Evolutionary conservation across 2,888 invertebrate species (phyloP), one percentile per base, ranked within the genome.

Genomic region (Falcaria lacertinaria): DNA sequence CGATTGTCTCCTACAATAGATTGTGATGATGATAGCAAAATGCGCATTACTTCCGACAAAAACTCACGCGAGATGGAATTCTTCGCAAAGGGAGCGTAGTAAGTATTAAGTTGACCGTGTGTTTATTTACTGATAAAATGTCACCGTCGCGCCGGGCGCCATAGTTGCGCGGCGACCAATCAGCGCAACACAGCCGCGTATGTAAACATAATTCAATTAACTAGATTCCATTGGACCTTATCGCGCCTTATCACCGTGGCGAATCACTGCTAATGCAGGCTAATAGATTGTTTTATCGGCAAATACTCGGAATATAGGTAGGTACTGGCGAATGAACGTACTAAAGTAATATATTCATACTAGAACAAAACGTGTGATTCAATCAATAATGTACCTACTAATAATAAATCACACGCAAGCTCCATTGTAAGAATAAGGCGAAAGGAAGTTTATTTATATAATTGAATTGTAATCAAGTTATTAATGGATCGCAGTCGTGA

Each of bases 161-260:
- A 82, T 83, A 80, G 74, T 77, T 75, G 60, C 54, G 48, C 66
- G 65, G 51, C 46, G 56, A 52, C 86, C 86, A 86, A 86, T 82
- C 61, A 60, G 47, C 52, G 44, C 28, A 37, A 17, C 42, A 39
- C 33, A 55, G 52, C 60, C 51, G 54, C 52, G 28, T 39, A 43
- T 73, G 76, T 81, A 81, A 83, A 85, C 80, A 83, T 84, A 85
- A 85, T 86, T 82, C 77, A 86, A 86, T 86, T 85, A 86, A 80
- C 69, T 71, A 63, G 66, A 63, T 64, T 70, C 49, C 53, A 44
- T 34, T 54, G 56, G 56, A 57, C 22, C 39, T 43, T 40, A 40
- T 19, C 44, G 40, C 50, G 39, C 52, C 54, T 79, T 80, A 81
- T 83, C 79, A 43, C 64, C 63, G 69, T 67, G 60, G 63, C 67